phyloP scores from a whole-genome alignment of 2,797 vertebrate genomes.

The Girardinus metallicus region DNA sequence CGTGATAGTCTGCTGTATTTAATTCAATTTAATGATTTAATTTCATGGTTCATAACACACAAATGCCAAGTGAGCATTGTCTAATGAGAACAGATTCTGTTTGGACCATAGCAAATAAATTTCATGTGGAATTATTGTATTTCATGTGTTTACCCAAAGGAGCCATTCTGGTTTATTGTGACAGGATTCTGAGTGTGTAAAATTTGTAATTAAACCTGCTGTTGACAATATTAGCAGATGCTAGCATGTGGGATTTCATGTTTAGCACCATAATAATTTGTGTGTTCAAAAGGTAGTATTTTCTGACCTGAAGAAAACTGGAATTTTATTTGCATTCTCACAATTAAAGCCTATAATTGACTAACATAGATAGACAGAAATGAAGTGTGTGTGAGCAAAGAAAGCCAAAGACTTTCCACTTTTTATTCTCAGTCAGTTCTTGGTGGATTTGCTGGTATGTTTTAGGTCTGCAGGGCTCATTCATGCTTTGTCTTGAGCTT shows the following conservation, averaged over 20 bases:
- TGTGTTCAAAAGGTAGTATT: neutral
- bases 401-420: neutral
- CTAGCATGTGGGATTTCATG: neutral
- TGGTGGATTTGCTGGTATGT: neutral
- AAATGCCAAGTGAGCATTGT: constrained; percentile 49
- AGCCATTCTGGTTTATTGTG: neutral
- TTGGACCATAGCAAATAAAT: constrained; percentile 41
- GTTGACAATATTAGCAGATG: neutral
- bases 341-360: neutral
- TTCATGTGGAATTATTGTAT: constrained; percentile 40
- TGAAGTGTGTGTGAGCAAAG: neutral
- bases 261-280: neutral
- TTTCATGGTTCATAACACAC: constrained; percentile 60
- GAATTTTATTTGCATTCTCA: neutral
- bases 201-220: constrained; percentile 10
- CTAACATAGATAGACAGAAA: neutral
- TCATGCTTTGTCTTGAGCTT: neutral
- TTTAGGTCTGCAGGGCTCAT: neutral
- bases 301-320: neutral
- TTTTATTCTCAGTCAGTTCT: neutral
- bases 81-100: constrained; percentile 46
- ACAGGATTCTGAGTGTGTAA: constrained; percentile 6
- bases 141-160: constrained; percentile 38
- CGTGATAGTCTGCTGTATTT: constrained; percentile 44
- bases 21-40: constrained; percentile 56